Evolutionary conservation across 2,888 invertebrate genomes (phyloP).

Genomic region (Campoletis raptor): DNA sequence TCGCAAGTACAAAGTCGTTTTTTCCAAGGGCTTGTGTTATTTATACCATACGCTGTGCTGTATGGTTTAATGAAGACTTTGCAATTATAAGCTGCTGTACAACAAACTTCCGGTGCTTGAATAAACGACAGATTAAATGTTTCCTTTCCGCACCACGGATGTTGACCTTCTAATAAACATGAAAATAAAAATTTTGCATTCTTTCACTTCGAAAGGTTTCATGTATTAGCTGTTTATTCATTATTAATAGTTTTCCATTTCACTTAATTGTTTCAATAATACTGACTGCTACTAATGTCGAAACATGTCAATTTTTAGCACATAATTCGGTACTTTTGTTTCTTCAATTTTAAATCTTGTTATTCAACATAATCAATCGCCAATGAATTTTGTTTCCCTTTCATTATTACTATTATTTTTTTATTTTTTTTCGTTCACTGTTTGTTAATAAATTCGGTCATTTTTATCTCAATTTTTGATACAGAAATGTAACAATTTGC

Average conservation of each 20-base stretch:
- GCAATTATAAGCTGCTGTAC: not conserved
- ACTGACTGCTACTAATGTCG: not conserved
- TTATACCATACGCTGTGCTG: not conserved
- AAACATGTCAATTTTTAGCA: not conserved
- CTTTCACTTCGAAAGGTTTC: not conserved
- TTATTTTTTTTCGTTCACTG: too few relatives aligned
- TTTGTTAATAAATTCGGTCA: too few relatives aligned
- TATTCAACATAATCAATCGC: not conserved
- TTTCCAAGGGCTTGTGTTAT: not conserved
- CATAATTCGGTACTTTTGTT: not conserved
- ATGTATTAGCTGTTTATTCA: not conserved
- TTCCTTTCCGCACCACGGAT: not conserved
- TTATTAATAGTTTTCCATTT: not conserved
- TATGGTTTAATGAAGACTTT: not conserved
- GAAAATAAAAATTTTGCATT: not conserved
- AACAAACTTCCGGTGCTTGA: conserved; percentile 20
- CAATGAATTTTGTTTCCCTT: too few relatives aligned
- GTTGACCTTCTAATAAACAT: not conserved
- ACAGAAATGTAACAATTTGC: not conserved
- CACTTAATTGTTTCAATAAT: not conserved
- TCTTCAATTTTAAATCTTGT: not conserved
- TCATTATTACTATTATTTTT: too few relatives aligned
- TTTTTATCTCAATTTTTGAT: not conserved
- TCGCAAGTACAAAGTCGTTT: not conserved
- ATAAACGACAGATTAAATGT: not conserved